A percentile compares a stretch with the other conserved stretches of the same genome.
phyloP scores from a whole-genome alignment of 2,113 vertebrate genomes.

The Pygoscelis adeliae region DNA sequence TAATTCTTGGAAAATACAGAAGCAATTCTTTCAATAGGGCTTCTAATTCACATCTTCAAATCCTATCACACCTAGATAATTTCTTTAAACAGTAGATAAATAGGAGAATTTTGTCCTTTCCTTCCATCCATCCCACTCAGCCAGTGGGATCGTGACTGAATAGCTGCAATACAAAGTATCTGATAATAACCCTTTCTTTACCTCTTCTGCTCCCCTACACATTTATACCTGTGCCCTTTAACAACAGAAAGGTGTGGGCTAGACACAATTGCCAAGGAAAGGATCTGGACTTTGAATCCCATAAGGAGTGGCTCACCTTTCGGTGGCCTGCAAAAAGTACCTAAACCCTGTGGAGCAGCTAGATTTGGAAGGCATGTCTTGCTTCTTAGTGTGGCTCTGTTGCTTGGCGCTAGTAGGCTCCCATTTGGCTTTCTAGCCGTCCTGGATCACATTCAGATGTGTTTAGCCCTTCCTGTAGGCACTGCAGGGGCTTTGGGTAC shows the following conservation, averaged over 20 bases:
- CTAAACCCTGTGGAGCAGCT: background rate
- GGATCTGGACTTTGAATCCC: background rate
- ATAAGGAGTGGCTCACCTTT: rapidly evolving
- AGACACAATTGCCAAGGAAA: background rate
- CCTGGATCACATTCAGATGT: background rate
- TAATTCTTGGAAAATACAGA: background rate
- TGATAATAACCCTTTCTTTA: background rate
- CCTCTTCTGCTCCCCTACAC: background rate
- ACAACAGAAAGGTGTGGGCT: background rate
- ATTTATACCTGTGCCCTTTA: background rate
- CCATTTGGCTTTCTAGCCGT: background rate
- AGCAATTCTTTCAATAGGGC: background rate
- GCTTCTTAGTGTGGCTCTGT: background rate
- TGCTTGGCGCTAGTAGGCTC: background rate
- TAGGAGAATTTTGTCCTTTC: background rate
- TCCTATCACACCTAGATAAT: background rate
- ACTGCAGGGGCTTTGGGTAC: background rate
- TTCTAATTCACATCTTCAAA: background rate
- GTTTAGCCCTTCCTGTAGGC: background rate
- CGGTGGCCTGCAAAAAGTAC: rapidly evolving
- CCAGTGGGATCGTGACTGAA: background rate
- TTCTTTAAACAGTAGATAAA: background rate
- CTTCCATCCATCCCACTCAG: background rate
- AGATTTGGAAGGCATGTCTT: background rate
- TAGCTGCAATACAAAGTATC: background rate